Evolutionary conservation across 2,797 vertebrate species (phyloP).

Genomic region (Sebastes itinus): DNA sequence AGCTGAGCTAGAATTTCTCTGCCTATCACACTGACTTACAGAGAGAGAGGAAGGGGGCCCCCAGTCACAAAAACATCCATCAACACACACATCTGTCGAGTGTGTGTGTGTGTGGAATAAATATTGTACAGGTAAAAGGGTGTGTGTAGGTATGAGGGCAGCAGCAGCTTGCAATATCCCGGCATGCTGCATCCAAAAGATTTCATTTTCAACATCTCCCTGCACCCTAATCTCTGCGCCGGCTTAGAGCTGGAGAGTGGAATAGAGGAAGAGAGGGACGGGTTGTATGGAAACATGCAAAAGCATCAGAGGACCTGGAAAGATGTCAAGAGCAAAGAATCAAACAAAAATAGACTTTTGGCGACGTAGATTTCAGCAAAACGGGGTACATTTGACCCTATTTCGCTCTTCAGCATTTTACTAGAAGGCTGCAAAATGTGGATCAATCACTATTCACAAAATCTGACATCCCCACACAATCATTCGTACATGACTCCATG

Average conservation of each 20-base stretch:
- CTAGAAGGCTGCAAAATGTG: background rate
- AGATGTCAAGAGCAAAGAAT: slow-evolving; percentile 20
- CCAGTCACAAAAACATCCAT: slow-evolving; percentile 23
- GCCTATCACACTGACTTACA: slow-evolving; percentile 5
- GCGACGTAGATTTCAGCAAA: background rate
- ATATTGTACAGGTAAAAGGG: slow-evolving; percentile 28
- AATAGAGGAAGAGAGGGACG: slow-evolving; percentile 14
- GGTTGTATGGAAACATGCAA: slow-evolving; percentile 34
- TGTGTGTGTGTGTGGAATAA: slow-evolving; percentile 12
- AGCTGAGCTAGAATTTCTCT: slow-evolving; percentile 14
- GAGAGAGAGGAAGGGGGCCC: background rate
- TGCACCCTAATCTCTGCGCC: slow-evolving; percentile 35
- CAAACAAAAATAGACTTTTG: slow-evolving; percentile 19
- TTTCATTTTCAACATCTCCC: slow-evolving; percentile 62
- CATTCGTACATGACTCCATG: background rate
- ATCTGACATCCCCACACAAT: background rate
- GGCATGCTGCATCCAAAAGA: slow-evolving; percentile 52
- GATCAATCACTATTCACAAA: background rate
- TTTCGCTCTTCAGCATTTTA: background rate
- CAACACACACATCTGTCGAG: background rate
- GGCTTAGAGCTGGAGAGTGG: slow-evolving; percentile 14
- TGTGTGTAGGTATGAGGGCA: slow-evolving; percentile 26
- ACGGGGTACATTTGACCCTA: background rate
- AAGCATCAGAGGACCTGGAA: slow-evolving; percentile 20
- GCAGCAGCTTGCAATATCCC: slow-evolving; percentile 55